Base-by-base conservation (phyloP, 2,888 invertebrate species). In the Zhuqinia jingwanae region DNA sequence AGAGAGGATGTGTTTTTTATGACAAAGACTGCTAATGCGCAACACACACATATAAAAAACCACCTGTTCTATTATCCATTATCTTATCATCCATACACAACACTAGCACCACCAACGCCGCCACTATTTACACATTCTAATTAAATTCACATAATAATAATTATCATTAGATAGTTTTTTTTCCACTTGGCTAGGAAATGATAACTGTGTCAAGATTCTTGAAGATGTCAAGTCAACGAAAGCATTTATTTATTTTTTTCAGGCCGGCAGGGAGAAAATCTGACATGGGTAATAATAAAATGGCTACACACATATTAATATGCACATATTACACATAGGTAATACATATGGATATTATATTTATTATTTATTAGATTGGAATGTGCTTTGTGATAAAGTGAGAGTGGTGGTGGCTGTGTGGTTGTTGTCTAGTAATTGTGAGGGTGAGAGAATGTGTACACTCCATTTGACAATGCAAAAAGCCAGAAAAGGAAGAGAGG, bases 401-500 rank as follows among this genome's bases (percentile, higher is more conserved):
- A 70, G 81, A 81, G 75, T 63, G 47, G 70, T 56, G 47, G 79
- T 65, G 65, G 13, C n/a, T n/a, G n/a, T n/a, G n/a, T n/a, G n/a
- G n/a, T n/a, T n/a, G n/a, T n/a, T n/a, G n/a, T n/a, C n/a, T n/a
- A n/a, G n/a, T n/a, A n/a, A n/a, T n/a, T n/a, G n/a, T n/a, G n/a
- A 15, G 50, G 42, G 30, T 58, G 65, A 53, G 76, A 82, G 75
- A 83, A 65, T 63, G 45, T 25, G 68, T 47, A 36, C 30, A 30
- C 82, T 60, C 30, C 58, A 17, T 70, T 68, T 73, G 81, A 73
- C 73, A 73, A 81, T 82, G 25, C 22, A 25, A 42, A 45, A 63
- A 82, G 75, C 82, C 82, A 73, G 76, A 76, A 83, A 83, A 83
- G 83, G 83, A 76, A 50, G 75, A 65, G 53, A 53, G 76, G 42